Conservation (phyloP, 2,888 invertebrate species). For the Drosophila neotestacea region DNA sequence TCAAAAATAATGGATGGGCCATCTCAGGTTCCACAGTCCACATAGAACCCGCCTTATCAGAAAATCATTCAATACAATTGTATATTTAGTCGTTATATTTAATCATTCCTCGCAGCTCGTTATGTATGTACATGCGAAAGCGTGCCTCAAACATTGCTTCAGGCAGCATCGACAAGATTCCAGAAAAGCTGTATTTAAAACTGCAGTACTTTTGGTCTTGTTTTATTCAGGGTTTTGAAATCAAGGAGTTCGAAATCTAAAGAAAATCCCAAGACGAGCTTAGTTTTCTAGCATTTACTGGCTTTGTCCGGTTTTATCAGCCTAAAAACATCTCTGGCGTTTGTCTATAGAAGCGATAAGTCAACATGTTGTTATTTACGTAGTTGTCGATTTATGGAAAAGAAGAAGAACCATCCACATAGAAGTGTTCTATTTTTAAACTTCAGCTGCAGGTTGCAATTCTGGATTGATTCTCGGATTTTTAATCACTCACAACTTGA, state of each 20-base stretch:
- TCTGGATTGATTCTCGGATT: not conserved
- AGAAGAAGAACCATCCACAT: conserved; percentile 33
- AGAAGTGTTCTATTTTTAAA: conserved; percentile 41
- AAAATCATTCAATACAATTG: conserved; percentile 44
- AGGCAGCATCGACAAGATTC: conserved; percentile 18
- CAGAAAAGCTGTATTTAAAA: conserved; percentile 5
- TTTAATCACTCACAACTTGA: conserved; percentile 11
- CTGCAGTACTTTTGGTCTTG: not conserved
- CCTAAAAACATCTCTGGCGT: conserved; percentile 26
- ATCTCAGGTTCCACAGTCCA: conserved; percentile 68
- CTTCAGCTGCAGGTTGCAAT: conserved; percentile 25
- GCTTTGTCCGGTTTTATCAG: conserved; percentile 69
- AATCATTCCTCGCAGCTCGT: conserved; percentile 3
- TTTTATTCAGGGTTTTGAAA: not conserved
- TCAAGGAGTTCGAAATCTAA: conserved; percentile 14
- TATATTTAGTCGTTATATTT: not conserved
- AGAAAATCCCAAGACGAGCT: conserved; percentile 30
- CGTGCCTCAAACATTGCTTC: conserved; percentile 34
- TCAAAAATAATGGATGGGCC: conserved; percentile 51
- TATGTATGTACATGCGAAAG: conserved; percentile 48
- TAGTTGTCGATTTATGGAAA: conserved; percentile 26
- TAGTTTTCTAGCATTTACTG: conserved; percentile 55
- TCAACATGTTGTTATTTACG: conserved; percentile 45
- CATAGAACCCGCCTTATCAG: conserved; percentile 56
- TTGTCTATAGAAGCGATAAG: conserved; percentile 59